Evolutionary conservation across 2,113 vertebrate species (phyloP).

Genomic region (Equus przewalskii): DNA sequence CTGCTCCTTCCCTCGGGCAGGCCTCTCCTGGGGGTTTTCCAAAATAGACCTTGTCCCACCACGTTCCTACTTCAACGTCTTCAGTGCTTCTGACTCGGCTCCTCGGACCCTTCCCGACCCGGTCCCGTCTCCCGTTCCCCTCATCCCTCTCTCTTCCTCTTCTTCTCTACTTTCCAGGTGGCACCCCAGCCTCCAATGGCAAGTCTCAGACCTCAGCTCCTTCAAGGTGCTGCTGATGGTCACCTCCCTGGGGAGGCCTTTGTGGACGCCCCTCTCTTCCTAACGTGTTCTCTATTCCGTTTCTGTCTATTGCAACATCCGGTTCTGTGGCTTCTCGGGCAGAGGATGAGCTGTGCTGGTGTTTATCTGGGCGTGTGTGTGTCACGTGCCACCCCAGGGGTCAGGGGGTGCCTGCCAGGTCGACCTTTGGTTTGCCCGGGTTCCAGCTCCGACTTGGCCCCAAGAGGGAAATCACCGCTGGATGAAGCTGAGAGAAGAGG

Average conservation of each 20-base stretch:
- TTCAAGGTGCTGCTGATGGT: background rate
- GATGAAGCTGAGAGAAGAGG: background rate
- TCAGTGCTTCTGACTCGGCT: background rate
- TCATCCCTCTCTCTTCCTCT: background rate
- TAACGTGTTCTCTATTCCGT: rapidly evolving
- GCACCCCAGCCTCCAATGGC: background rate
- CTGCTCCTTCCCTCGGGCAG: rapidly evolving
- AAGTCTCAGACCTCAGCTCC: no score
- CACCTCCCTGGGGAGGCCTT: background rate
- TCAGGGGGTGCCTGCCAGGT: background rate
- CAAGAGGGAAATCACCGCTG: rapidly evolving
- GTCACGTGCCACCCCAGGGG: rapidly evolving
- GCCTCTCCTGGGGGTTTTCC: no score
- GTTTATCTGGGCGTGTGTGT: rapidly evolving
- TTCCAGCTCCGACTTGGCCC: background rate
- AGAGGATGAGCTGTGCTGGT: rapidly evolving
- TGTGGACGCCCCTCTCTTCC: rapidly evolving
- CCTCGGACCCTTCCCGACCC: background rate
- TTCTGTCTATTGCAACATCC: rapidly evolving
- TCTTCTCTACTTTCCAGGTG: rapidly evolving
- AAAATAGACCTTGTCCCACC: rapidly evolving
- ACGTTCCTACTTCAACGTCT: background rate
- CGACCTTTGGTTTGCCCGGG: background rate
- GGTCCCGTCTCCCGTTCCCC: rapidly evolving
- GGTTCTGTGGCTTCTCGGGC: rapidly evolving